Evolutionary conservation across 2,888 invertebrate species (phyloP).

Genomic region (Drosophila rubida): DNA sequence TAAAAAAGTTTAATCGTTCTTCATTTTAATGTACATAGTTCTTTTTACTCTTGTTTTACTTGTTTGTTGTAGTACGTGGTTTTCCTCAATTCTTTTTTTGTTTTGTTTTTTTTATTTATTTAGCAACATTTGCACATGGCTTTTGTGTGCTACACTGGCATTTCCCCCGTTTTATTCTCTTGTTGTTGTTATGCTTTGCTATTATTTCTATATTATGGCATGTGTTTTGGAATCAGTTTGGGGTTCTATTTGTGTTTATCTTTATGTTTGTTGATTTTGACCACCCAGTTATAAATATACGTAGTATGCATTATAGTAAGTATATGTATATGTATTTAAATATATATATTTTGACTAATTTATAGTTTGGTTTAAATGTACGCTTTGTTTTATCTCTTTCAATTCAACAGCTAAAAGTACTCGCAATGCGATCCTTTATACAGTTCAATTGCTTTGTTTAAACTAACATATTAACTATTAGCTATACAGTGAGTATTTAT

Average conservation of each 20-base stretch:
- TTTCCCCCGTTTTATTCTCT: conserved; percentile 18
- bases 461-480: conserved; percentile 43
- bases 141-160: conserved; percentile 21
- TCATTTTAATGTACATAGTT: conserved; percentile 53
- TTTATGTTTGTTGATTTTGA: conserved; percentile 40
- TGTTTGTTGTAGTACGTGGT: conserved; percentile 23
- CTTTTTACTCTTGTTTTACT: conserved; percentile 17
- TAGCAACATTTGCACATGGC: conserved; percentile 43
- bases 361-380: conserved; percentile 38
- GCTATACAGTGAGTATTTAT: conserved; percentile 20
- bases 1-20: conserved; percentile 69
- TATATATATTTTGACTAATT: conserved; percentile 47
- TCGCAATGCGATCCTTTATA: conserved; percentile 38
- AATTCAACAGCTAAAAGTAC: conserved; percentile 66
- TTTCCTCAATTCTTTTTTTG: conserved; percentile 16
- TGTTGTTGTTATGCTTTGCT: conserved; percentile 49
- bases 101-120: conserved; percentile 4
- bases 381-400: conserved; percentile 12
- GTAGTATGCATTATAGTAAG: conserved; percentile 9
- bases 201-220: conserved; percentile 48
- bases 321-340: conserved; percentile 18
- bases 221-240: conserved; percentile 31
- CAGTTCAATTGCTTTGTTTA: conserved; percentile 72
- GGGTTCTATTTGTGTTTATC: background rate
- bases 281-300: conserved; percentile 32